phyloP scores from a whole-genome alignment of 2,888 invertebrate genomes.

The Chrysotoxum bicinctum region DNA sequence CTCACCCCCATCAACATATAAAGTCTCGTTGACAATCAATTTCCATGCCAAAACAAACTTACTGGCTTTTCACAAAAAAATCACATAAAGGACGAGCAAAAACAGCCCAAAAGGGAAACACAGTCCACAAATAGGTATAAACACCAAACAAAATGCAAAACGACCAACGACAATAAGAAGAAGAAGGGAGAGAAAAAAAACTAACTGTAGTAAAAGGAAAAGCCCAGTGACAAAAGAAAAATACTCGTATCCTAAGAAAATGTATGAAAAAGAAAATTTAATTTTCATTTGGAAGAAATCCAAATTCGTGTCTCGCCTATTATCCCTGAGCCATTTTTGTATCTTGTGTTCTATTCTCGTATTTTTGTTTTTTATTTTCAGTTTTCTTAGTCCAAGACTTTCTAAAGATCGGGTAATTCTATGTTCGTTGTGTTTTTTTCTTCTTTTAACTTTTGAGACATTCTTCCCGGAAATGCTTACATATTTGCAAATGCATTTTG shows the following conservation, averaged over 20 bases:
- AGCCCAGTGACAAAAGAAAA: constrained; percentile 43
- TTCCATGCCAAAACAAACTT: constrained; percentile 44
- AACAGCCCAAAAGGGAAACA: constrained; percentile 26
- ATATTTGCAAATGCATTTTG: constrained; percentile 58
- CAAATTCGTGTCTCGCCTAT: constrained; percentile 58
- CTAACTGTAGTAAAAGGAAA: constrained; percentile 1
- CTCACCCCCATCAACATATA: constrained; percentile 35
- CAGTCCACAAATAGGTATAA: constrained; percentile 37
- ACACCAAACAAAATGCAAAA: constrained; percentile 31
- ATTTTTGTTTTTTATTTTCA: constrained; percentile 1
- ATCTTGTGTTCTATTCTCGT: not conserved
- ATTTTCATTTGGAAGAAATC: constrained; percentile 69
- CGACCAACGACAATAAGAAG: constrained; percentile 1
- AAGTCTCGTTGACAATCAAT: constrained; percentile 52
- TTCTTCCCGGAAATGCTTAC: constrained; percentile 46
- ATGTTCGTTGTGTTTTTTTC: constrained; percentile 18
- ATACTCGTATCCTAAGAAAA: constrained; percentile 49
- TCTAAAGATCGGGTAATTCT: constrained; percentile 57
- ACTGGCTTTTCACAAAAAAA: constrained; percentile 10
- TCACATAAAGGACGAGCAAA: constrained; percentile 3
- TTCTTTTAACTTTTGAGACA: not conserved
- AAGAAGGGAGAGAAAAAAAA: not conserved
- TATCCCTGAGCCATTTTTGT: constrained; percentile 24
- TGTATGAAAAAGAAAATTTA: constrained; percentile 63
- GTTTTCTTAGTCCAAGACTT: constrained; percentile 47